Evolutionary conservation across 1,140 invertebrate genomes (phyloP), one percentile per base, ranked within the genome.

Genomic region (Augochlora pura): DNA sequence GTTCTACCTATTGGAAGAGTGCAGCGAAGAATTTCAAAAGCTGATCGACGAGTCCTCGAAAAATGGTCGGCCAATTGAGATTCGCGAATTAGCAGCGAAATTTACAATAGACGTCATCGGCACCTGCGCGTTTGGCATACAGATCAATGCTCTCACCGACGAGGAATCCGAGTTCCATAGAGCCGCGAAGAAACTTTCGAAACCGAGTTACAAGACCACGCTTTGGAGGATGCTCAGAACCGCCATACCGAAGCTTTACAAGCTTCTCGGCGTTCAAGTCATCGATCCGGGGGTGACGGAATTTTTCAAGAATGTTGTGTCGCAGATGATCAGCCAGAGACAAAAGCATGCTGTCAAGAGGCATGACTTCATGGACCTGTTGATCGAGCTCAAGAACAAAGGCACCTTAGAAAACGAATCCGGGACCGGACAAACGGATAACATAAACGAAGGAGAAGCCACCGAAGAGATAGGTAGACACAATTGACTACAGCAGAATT

Each of bases 21-120:
- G 92, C 57, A 77, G 87, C 27, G 82, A 89, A 16, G 85, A 91
- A 68, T 83, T 93, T 27, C 71, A 88, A 59, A 80, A 74, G 75
- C 70, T 89, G 62, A 88, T 89, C 54, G 70, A 80, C 16, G 77
- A 71, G 25, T 64, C 66, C 27, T 54, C 75, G n/a, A 38, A 14
- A 14, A 74, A 65, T 23, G 71, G 84, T 52, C 74, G 27, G 14
- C 57, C 81, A 10, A 62, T 82, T 38, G 88, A 91, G 81, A 82
- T 92, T 6, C 94, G 94, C 85, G 93, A 94, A 46, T 39, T 94
- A 42, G 91, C 92, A 71, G 88, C 92, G 0, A 93, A 93, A 77
- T 95, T 93, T 77, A 93, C 93, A 9, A 94, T 94, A 14, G 94
- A 95, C 87, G 92, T 94, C 8, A 95, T 95, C 54, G 94, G 94